These are phyloP conservation scores for Excalfactoria chinensis DNA, from an alignment of 2,113 vertebrate genomes.

Conservation along the genomic window DNA sequence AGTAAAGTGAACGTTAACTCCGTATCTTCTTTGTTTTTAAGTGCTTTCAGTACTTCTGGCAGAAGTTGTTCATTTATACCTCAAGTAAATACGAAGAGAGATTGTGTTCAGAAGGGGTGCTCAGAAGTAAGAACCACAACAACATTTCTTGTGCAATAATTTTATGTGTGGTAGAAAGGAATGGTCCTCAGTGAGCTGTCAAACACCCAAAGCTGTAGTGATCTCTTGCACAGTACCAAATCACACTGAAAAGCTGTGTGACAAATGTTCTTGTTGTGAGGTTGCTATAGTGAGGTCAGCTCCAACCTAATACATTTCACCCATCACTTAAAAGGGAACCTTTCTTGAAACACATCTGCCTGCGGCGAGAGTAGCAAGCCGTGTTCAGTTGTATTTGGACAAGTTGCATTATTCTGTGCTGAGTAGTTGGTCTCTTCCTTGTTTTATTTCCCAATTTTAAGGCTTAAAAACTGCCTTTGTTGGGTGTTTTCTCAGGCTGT, in stretches of 20 bases:
- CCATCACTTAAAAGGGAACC: constrained; percentile 28
- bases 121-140: constrained; percentile 12
- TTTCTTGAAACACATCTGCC: background rate
- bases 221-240: constrained; percentile 40
- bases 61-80: constrained; percentile 49
- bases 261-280: background rate
- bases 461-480: background rate
- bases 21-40: background rate
- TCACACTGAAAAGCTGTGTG: background rate
- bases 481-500: background rate
- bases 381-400: background rate
- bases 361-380: background rate
- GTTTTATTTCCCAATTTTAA: background rate
- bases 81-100: constrained; percentile 21
- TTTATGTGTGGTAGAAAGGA: background rate
- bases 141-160: constrained; percentile 35
- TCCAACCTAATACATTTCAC: background rate
- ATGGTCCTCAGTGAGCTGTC: background rate
- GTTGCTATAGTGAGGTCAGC: background rate
- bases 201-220: constrained; percentile 14
- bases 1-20: background rate
- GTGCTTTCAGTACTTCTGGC: background rate
- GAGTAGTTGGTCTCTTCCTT: background rate
- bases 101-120: background rate
- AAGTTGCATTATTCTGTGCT: background rate